Conservation (phyloP, 2,113 vertebrate species). For the Trinectes maculatus region DNA sequence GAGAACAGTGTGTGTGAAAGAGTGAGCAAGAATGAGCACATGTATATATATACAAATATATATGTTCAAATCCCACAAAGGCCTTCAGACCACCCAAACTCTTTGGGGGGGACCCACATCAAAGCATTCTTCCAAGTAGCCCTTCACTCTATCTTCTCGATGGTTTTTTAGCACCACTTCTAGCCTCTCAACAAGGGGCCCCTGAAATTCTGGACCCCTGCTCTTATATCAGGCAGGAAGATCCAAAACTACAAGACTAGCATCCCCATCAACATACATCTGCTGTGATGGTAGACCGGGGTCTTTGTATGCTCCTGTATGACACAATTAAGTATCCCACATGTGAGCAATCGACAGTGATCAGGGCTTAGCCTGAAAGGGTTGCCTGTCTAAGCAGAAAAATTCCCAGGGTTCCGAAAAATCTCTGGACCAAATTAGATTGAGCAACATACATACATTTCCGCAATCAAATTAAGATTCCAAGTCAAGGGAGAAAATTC, state of each 20-base stretch:
- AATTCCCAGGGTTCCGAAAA: conserved; percentile 61
- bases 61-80: conserved; percentile 59
- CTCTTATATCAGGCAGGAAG: conserved; percentile 51
- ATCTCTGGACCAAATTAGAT: conserved; percentile 68
- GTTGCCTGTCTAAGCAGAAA: conserved; percentile 69
- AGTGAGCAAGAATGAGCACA: conserved; percentile 46
- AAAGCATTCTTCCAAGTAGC: conserved; percentile 61
- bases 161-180: conserved; percentile 48
- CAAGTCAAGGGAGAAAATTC: conserved; percentile 65
- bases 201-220: conserved; percentile 46
- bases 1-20: conserved; percentile 59
- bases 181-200: conserved; percentile 31
- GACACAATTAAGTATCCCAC: conserved; percentile 62
- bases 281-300: conserved; percentile 54
- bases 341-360: conserved; percentile 57
- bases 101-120: conserved; percentile 61
- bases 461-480: conserved; percentile 73
- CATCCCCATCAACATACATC: conserved; percentile 45
- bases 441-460: conserved; percentile 72
- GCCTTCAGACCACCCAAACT: conserved; percentile 71
- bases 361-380: conserved; percentile 33
- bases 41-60: conserved; percentile 46
- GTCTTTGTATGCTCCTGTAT: conserved; percentile 57
- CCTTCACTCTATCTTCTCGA: conserved; percentile 26
- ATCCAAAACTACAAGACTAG: conserved; percentile 39